Evolutionary conservation across 1,140 invertebrate genomes (phyloP).

Genomic region (Matsumurasca onukii): DNA sequence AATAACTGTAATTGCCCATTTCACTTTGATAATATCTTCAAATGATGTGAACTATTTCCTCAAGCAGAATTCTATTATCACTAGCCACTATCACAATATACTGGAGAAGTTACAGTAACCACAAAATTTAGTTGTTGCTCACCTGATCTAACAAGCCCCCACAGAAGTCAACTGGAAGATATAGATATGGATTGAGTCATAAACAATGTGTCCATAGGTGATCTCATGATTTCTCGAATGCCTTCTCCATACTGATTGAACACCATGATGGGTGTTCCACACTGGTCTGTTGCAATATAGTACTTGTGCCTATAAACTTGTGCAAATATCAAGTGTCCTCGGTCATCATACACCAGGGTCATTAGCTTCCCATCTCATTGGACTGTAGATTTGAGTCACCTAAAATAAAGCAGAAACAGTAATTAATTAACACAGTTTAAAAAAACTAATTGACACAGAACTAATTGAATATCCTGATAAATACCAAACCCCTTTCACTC

Average conservation of each 20-base stretch:
- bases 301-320: conserved; percentile 90
- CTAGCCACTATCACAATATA: too few species aligned
- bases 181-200: conserved; percentile 95
- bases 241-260: conserved; percentile 94
- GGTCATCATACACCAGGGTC: conserved; percentile 88
- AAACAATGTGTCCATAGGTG: conserved; percentile 95
- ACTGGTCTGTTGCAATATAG: conserved; percentile 94
- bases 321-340: conserved; percentile 87
- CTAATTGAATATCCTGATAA: not conserved
- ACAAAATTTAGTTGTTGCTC: too few species aligned
- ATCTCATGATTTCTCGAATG: conserved; percentile 89
- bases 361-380: conserved; percentile 87
- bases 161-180: conserved; percentile 91
- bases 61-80: too few species aligned
- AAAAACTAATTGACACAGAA: too few species aligned
- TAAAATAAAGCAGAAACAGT: conserved; percentile 34
- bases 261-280: conserved; percentile 91
- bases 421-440: not conserved
- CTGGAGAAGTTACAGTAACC: too few species aligned
- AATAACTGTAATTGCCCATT: too few species aligned
- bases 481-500: too few species aligned
- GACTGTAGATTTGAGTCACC: conserved; percentile 84
- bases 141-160: conserved; percentile 88
- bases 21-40: too few species aligned
- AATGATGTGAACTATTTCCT: too few species aligned